Percentiles rank a stretch among this genome's conserved stretches.
phyloP scores from a whole-genome alignment of 2,113 vertebrate species.

The Thryonomys swinderianus region DNA sequence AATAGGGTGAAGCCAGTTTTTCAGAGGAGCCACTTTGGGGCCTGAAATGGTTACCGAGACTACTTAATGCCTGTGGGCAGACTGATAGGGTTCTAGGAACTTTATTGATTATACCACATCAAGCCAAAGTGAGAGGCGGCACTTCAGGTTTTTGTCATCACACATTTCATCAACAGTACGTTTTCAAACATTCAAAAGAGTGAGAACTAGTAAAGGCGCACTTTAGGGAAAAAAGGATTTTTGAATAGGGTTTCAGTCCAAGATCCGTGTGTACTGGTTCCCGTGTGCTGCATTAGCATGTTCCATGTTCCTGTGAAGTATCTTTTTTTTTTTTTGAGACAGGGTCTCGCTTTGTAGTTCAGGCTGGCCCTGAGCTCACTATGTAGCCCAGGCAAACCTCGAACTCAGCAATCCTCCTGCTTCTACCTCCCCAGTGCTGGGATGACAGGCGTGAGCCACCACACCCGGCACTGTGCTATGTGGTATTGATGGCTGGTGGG shows the following conservation, averaged over 20 bases:
- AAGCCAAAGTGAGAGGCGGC: conserved; percentile 14
- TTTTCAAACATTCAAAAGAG: conserved; percentile 7
- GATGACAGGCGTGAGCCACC: no score
- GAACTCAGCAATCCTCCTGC: no score
- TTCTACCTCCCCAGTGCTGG: no score
- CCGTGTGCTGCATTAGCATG: conserved; percentile 17
- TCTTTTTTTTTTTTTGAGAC: neutral
- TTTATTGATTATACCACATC: neutral
- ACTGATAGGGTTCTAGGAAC: neutral
- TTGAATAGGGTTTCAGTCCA: neutral
- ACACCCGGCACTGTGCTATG: no score
- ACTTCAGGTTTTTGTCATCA: neutral
- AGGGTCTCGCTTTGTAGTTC: no score
- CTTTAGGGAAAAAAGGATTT: neutral
- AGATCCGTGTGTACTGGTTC: neutral
- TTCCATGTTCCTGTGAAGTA: conserved; percentile 42
- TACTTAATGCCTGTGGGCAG: neutral
- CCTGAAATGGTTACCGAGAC: neutral
- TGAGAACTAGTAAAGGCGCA: neutral
- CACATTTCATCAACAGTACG: neutral
- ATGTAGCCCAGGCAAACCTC: no score
- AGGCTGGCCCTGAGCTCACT: no score
- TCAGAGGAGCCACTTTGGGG: neutral
- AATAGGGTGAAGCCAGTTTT: neutral
- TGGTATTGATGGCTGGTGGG: no score